phyloP scores from a whole-genome alignment of 2,888 invertebrate species.

The Pristionchus entomophagus region DNA sequence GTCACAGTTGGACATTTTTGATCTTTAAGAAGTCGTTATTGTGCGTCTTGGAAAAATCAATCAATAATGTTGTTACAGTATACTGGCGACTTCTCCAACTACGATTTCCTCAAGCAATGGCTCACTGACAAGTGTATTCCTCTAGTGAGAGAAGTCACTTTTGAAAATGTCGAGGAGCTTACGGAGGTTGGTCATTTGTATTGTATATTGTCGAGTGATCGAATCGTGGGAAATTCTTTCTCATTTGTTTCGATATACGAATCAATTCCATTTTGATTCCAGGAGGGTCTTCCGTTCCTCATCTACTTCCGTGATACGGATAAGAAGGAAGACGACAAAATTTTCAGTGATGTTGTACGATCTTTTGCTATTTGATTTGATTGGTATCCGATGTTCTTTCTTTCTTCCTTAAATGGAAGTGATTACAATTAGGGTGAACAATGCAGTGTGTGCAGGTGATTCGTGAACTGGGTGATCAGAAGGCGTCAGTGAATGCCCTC shows the following conservation, averaged over 20 bases:
- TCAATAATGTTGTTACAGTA: constrained; percentile 53
- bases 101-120: constrained; percentile 89
- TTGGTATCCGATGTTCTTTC: neutral
- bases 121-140: constrained; percentile 94
- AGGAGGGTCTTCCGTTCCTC: constrained; percentile 90
- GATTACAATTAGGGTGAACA: no score
- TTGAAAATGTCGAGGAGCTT: constrained; percentile 92
- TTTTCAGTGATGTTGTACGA: constrained; percentile 83
- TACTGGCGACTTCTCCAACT: constrained; percentile 74
- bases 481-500: constrained; percentile 94
- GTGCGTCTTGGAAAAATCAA: neutral
- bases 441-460: constrained; percentile 81
- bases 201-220: neutral
- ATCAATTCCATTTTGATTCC: neutral
- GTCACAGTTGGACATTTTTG: neutral
- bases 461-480: constrained; percentile 87
- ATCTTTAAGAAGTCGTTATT: neutral
- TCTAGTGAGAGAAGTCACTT: constrained; percentile 97
- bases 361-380: neutral
- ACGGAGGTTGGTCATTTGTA: constrained; percentile 80
- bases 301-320: constrained; percentile 92
- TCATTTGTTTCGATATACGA: no score
- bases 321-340: constrained; percentile 88
- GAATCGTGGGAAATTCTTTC: neutral
- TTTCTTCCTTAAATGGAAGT: no score